phyloP scores from a whole-genome alignment of 2,888 invertebrate species.

The Parnassius glacialis region DNA sequence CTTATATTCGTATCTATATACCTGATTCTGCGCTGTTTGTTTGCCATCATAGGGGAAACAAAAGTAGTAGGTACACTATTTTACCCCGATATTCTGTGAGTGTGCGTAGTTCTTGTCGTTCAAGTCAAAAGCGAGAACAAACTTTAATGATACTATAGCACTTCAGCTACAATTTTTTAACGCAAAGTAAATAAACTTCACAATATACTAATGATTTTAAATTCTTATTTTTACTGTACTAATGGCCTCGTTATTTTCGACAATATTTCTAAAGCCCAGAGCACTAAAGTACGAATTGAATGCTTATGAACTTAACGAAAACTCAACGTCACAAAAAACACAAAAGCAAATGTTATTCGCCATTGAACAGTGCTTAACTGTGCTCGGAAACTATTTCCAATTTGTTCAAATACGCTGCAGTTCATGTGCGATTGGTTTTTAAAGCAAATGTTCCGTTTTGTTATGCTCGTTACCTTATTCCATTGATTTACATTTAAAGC shows the following conservation, averaged over 20 bases:
- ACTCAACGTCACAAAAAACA: conserved; percentile 15
- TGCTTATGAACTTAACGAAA: conserved; percentile 12
- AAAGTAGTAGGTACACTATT: too few species aligned
- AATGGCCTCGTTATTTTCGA: background rate
- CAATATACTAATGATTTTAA: background rate
- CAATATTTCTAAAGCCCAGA: background rate
- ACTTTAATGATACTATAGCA: too few species aligned
- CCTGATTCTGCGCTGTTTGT: too few species aligned
- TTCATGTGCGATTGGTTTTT: conserved; percentile 23
- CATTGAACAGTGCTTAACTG: conserved; percentile 21
- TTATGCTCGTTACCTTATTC: conserved; percentile 8
- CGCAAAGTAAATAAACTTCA: too few species aligned
- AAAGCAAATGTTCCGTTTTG: conserved; percentile 17
- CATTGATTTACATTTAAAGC: conserved; percentile 16
- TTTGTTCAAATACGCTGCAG: conserved; percentile 22
- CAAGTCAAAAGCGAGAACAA: too few species aligned
- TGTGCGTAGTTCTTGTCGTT: too few species aligned
- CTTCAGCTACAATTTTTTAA: too few species aligned
- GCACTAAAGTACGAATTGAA: conserved; percentile 5
- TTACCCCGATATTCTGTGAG: too few species aligned
- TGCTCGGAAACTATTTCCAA: conserved; percentile 25
- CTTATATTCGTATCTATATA: too few species aligned
- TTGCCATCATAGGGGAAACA: too few species aligned
- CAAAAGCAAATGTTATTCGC: conserved; percentile 9
- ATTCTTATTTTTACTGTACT: background rate